phyloP scores from a whole-genome alignment of 2,888 invertebrate genomes.

The Slavum lentiscoides region DNA sequence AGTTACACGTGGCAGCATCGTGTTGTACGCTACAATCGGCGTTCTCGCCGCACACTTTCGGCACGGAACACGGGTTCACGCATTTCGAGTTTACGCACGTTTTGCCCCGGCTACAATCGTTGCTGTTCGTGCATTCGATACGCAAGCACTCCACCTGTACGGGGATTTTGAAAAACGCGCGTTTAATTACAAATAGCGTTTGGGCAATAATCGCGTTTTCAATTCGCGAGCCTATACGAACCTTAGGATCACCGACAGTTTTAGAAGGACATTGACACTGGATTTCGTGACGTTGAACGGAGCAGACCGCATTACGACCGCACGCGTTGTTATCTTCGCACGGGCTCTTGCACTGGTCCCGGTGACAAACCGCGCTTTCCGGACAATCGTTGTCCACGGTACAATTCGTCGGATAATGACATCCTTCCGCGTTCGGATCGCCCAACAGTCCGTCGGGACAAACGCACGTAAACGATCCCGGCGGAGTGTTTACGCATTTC shows the following conservation, averaged over 20 bases:
- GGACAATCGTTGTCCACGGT: slow-evolving; percentile 79
- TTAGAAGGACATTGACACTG: slow-evolving; percentile 76
- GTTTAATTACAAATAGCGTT: not conserved
- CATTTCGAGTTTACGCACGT: slow-evolving; percentile 81
- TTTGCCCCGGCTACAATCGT: slow-evolving; percentile 72
- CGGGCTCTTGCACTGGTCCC: slow-evolving; percentile 77
- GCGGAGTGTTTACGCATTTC: slow-evolving; percentile 73
- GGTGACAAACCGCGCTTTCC: slow-evolving; percentile 72
- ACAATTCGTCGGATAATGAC: slow-evolving; percentile 82
- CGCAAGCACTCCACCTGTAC: slow-evolving; percentile 67
- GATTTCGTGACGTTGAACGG: slow-evolving; percentile 70
- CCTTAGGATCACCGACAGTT: slow-evolving; percentile 75
- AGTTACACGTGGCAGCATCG: slow-evolving; percentile 82
- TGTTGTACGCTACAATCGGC: slow-evolving; percentile 76
- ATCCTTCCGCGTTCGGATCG: slow-evolving; percentile 74
- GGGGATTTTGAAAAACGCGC: not conserved
- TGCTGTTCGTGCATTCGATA: slow-evolving; percentile 77
- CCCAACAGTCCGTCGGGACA: slow-evolving; percentile 81
- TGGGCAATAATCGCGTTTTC: not conserved
- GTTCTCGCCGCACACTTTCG: slow-evolving; percentile 81
- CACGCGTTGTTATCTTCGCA: slow-evolving; percentile 71
- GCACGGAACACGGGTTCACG: slow-evolving; percentile 77
- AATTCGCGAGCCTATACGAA: slow-evolving; percentile 54
- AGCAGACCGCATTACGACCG: slow-evolving; percentile 76
- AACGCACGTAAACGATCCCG: slow-evolving; percentile 76